These are phyloP conservation scores for Seriola rivoliana DNA, from an alignment of 2,113 vertebrate species.

Conservation along the genomic window DNA sequence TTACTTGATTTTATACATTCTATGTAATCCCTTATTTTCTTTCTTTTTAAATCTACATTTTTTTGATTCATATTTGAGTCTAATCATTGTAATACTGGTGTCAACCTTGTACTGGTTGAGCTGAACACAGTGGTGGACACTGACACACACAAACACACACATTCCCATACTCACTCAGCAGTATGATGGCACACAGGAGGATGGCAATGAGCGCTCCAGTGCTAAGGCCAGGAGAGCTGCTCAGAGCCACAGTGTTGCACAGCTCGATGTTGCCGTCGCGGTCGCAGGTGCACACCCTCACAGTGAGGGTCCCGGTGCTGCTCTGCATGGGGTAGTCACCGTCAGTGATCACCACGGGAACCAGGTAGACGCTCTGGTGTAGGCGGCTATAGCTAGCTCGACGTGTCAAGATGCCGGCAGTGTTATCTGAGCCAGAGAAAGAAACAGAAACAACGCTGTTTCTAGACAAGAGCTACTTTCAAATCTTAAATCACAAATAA, in stretches of 20 bases:
- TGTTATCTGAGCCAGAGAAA: conserved; percentile 89
- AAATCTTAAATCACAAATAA: too few relatives aligned
- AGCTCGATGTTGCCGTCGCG: conserved; percentile 91
- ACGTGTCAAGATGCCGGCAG: conserved; percentile 91
- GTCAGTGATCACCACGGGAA: conserved; percentile 93
- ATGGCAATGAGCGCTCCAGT: conserved; percentile 94
- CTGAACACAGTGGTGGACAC: background rate
- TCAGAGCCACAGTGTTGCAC: conserved; percentile 91
- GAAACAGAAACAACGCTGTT: too few relatives aligned
- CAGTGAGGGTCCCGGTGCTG: conserved; percentile 94
- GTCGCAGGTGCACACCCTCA: conserved; percentile 94
- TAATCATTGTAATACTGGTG: background rate
- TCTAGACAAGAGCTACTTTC: too few relatives aligned
- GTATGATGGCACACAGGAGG: conserved; percentile 94
- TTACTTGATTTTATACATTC: too few relatives aligned
- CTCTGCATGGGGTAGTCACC: conserved; percentile 92
- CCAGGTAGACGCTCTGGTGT: conserved; percentile 89
- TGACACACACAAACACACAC: background rate
- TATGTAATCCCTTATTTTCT: too few relatives aligned
- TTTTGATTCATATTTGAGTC: too few relatives aligned
- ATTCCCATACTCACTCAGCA: conserved; percentile 89
- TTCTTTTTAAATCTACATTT: too few relatives aligned
- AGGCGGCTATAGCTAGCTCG: conserved; percentile 89
- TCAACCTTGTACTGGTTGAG: background rate
- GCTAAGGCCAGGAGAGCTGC: conserved; percentile 92